A percentile compares a stretch with the other conserved stretches of the same genome.
Conservation (phyloP, 35 echinoderm and acorn worm species). For the Heliocidaris tuberculata region DNA sequence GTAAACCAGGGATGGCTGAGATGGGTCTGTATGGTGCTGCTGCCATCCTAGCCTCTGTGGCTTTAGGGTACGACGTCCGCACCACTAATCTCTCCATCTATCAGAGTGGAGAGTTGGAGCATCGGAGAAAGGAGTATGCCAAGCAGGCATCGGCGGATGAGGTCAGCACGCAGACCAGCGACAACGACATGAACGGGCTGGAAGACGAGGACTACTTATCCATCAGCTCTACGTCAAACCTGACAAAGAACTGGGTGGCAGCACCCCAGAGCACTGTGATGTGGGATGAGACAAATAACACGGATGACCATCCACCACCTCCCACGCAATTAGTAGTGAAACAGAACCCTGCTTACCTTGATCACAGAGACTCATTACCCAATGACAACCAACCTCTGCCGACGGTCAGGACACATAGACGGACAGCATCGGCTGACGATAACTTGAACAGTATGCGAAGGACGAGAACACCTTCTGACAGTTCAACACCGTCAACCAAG, state of each 20-base stretch:
- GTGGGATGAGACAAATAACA: conserved; percentile 39
- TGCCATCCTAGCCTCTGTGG: conserved; percentile 89
- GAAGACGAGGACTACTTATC: conserved; percentile 47
- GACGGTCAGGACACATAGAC: conserved; percentile 58
- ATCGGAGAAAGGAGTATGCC: conserved; percentile 60
- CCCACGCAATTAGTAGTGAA: conserved; percentile 44
- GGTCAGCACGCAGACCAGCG: conserved; percentile 51
- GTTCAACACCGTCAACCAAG: conserved; percentile 68
- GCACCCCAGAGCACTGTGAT: background rate
- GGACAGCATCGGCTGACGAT: conserved; percentile 85
- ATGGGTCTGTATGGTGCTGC: conserved; percentile 81
- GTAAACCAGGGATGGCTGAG: conserved; percentile 64
- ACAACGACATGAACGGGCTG: conserved; percentile 23
- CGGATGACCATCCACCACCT: conserved; percentile 44
- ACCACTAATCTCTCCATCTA: conserved; percentile 70
- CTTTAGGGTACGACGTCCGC: conserved; percentile 87
- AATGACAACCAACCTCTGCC: conserved; percentile 34
- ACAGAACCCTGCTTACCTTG: conserved; percentile 49
- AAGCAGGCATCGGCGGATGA: conserved; percentile 51
- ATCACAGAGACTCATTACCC: conserved; percentile 46
- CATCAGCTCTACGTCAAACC: conserved; percentile 25
- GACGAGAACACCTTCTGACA: conserved; percentile 81
- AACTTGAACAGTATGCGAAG: conserved; percentile 68
- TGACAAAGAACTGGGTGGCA: conserved; percentile 46
- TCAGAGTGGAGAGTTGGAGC: conserved; percentile 80